Evolutionary conservation across 2,888 invertebrate species (phyloP).

Genomic region (Drosophila fungiperda): DNA sequence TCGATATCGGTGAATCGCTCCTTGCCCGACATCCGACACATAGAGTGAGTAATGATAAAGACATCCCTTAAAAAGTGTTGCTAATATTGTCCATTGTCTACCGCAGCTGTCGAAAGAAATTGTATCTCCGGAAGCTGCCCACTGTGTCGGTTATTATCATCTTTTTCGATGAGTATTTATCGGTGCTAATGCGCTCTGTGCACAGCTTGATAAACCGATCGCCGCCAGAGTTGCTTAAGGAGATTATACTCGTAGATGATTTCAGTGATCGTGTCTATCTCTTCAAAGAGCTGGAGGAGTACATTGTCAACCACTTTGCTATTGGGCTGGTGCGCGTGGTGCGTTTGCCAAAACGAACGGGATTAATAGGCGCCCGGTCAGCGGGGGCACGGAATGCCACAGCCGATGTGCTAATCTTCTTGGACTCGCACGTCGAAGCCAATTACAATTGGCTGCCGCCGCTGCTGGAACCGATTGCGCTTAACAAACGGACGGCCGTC

Average conservation of each 20-base stretch:
- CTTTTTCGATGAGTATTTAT: constrained; percentile 97
- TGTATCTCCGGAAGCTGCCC: constrained; percentile 86
- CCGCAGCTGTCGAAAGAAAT: constrained; percentile 77
- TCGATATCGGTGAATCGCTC: constrained; percentile 95
- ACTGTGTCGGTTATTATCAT: constrained; percentile 95
- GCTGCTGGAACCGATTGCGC: constrained; percentile 94
- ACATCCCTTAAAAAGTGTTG: not conserved
- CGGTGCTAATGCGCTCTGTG: constrained; percentile 92
- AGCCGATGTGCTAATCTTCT: constrained; percentile 93
- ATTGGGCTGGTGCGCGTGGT: constrained; percentile 89
- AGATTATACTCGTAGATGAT: constrained; percentile 95
- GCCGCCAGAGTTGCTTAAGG: constrained; percentile 93
- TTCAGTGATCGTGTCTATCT: constrained; percentile 92
- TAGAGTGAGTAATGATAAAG: constrained; percentile 84
- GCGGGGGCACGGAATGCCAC: constrained; percentile 92
- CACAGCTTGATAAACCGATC: constrained; percentile 94
- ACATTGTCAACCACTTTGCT: constrained; percentile 89
- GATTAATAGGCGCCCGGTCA: constrained; percentile 94
- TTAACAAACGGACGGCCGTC: constrained; percentile 93
- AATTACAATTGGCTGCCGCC: constrained; percentile 97
- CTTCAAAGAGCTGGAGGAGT: constrained; percentile 90
- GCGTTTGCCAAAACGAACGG: constrained; percentile 90
- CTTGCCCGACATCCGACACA: constrained; percentile 91
- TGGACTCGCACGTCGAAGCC: constrained; percentile 96
- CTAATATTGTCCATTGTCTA: constrained; percentile 1